A percentile compares a stretch with the other conserved stretches of the same genome.
phyloP scores from a whole-genome alignment of 2,888 invertebrate species.

The Acrobasis consociella region DNA sequence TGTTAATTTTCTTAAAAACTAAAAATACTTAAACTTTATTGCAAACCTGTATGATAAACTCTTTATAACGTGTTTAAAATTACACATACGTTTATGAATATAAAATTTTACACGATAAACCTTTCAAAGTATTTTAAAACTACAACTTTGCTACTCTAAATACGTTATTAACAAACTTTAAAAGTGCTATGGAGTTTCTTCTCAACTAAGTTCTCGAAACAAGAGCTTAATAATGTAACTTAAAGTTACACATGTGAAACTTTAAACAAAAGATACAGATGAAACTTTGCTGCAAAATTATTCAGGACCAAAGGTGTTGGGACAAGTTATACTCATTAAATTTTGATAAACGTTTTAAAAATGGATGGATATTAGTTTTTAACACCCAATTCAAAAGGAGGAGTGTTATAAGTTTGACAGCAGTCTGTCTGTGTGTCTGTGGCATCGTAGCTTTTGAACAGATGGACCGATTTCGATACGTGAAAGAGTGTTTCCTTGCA shows the following conservation, averaged over 20 bases:
- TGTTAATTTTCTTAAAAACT: too few species aligned
- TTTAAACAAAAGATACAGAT: not conserved
- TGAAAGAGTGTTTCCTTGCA: too few species aligned
- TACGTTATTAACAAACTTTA: slow-evolving; percentile 1
- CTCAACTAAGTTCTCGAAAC: not conserved
- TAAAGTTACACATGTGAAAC: slow-evolving; percentile 1
- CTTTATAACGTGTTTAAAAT: too few species aligned
- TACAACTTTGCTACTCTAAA: not conserved
- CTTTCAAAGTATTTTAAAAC: not conserved
- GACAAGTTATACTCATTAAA: not conserved
- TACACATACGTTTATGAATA: not conserved
- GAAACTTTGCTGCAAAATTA: slow-evolving; percentile 1
- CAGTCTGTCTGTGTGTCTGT: too few species aligned
- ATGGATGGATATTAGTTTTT: too few species aligned
- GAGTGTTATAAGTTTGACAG: too few species aligned
- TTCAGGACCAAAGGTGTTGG: not conserved
- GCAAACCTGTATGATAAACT: too few species aligned
- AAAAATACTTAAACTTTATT: too few species aligned
- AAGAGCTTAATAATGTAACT: slow-evolving; percentile 2
- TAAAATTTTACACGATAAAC: not conserved
- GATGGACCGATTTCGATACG: too few species aligned
- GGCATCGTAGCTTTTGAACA: too few species aligned
- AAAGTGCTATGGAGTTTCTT: not conserved
- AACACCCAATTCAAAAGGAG: too few species aligned
- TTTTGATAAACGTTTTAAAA: too few species aligned